These are phyloP conservation scores for Abrostola tripartita DNA, from an alignment of 2,888 invertebrate species.

Conservation along the genomic window DNA sequence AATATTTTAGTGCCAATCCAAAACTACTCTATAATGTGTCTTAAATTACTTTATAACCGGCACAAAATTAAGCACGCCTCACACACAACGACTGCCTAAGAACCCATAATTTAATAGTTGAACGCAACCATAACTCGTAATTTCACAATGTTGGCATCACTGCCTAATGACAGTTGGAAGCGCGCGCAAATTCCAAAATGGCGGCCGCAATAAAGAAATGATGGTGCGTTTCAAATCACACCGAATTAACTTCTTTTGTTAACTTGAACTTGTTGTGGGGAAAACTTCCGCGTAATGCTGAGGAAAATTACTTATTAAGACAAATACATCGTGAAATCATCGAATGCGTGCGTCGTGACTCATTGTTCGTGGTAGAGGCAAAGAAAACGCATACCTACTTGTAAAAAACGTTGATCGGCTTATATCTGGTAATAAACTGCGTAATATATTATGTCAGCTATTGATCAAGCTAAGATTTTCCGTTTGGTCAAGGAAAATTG, in stretches of 20 bases:
- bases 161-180: conserved; percentile 83
- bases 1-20: conserved; percentile 51
- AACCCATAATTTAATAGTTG: conserved; percentile 83
- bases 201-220: conserved; percentile 77
- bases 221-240: conserved; percentile 82
- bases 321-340: conserved; percentile 49
- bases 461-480: conserved; percentile 9
- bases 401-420: conserved; percentile 15
- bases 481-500: conserved; percentile 13
- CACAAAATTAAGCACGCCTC: conserved; percentile 72
- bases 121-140: conserved; percentile 82
- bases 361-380: conserved; percentile 27
- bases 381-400: conserved; percentile 16
- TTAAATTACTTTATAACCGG: conserved; percentile 77
- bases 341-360: conserved; percentile 31
- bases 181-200: conserved; percentile 82
- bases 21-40: conserved; percentile 60
- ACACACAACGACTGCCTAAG: conserved; percentile 68
- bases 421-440: conserved; percentile 21
- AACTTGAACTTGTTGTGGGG: conserved; percentile 68
- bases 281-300: conserved; percentile 56
- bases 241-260: conserved; percentile 76
- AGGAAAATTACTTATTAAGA: conserved; percentile 52
- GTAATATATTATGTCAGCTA: conserved; percentile 14
- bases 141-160: conserved; percentile 85